Evolutionary conservation across 2,888 invertebrate species (phyloP), one percentile per base, ranked within the genome.

Genomic region (Nephrocerus scutellatus): DNA sequence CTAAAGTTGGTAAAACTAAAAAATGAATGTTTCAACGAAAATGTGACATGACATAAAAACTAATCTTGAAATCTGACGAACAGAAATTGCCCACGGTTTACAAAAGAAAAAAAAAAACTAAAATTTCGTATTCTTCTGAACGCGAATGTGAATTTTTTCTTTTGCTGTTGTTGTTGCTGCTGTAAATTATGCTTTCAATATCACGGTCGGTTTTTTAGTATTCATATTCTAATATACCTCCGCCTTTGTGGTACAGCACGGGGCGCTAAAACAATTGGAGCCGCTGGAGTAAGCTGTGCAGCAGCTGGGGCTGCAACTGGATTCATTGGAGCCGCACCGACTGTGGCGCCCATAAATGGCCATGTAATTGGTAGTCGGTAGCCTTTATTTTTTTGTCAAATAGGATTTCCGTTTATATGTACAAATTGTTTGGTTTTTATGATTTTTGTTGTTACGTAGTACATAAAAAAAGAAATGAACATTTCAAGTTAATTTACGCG

Each of bases 301-400:
- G 55, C 31, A 55, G 54, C 35, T 44, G 57, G 46, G 47, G 52
- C 48, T 76, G 71, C 78, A 39, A 51, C 54, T 30, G 52, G 44
- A 70, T 56, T 5, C 36, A 55, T 62, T 73, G 56, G 76, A 57
- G 72, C 67, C 55, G 73, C 70, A 55, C 72, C 68, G 47, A 74
- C 63, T 15, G 63, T 60, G 39, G 62, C 56, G 39, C 75, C 73
- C 70, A 82, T 74, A 79, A 82, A 82, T 70, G 82, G 81, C 83
- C 82, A 83, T 70, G 82, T 70, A 72, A 81, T 77, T 64, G 82
- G 80, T 72, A 82, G 77, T 70, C 83, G 81, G 74, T 81, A 80
- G 74, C 82, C 83, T 81, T 62, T 42, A 50, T 48, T 41, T 48
- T 47, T 31, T 20, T 37, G 16, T 35, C 39, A 37, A 46, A 48